These are phyloP conservation scores for Pontoporia blainvillei DNA, from an alignment of 2,113 vertebrate genomes.

Conservation along the genomic window DNA sequence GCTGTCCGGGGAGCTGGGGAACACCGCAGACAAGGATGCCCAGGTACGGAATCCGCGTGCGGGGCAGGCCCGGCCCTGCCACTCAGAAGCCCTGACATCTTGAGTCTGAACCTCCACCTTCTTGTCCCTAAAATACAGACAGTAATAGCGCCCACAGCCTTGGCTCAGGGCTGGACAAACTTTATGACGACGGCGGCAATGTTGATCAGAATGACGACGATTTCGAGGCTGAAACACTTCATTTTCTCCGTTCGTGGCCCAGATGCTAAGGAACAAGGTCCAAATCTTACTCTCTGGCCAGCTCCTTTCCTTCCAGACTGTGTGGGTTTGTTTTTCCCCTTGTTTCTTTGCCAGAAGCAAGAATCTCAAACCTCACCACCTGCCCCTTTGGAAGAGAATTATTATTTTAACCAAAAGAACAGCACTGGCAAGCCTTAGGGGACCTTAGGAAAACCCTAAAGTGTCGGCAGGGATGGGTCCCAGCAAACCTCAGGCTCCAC, in stretches of 20 bases:
- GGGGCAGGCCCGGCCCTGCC: neutral
- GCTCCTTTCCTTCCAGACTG: neutral
- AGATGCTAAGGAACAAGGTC: neutral
- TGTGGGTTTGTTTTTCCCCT: neutral
- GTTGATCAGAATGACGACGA: rapidly evolving
- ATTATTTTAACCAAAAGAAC: neutral
- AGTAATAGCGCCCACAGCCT: rapidly evolving
- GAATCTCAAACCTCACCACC: neutral
- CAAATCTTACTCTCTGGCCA: neutral
- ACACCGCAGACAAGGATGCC: rapidly evolving
- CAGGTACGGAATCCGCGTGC: neutral
- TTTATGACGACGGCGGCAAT: rapidly evolving
- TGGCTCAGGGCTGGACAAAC: neutral
- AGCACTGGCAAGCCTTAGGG: neutral
- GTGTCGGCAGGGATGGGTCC: neutral
- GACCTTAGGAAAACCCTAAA: neutral
- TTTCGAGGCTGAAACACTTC: neutral
- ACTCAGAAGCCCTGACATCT: rapidly evolving
- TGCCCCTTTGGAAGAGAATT: neutral
- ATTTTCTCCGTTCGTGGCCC: neutral
- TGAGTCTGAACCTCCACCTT: neutral
- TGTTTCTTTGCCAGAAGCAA: neutral
- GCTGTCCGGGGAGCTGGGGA: neutral
- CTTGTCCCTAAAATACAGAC: neutral
- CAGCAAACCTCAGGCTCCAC: neutral